Evolutionary conservation across 2,888 invertebrate species (phyloP).

Genomic region (Polyommatus iphigenia): DNA sequence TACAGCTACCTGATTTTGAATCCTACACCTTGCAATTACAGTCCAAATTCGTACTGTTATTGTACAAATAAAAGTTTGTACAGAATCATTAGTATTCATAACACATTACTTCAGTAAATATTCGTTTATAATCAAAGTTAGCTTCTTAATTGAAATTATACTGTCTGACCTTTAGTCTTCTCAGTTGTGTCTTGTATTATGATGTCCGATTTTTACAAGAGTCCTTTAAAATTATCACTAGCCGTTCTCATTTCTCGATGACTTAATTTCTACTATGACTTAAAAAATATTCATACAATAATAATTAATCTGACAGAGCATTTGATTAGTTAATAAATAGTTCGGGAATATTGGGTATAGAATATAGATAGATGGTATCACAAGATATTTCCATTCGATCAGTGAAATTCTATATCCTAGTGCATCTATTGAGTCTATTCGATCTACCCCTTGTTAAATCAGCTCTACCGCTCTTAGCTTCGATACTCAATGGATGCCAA

Average conservation of each 20-base stretch:
- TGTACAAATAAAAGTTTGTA: neutral
- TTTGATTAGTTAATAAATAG: too few species aligned
- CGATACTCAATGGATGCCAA: neutral
- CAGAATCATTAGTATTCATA: constrained; percentile 4
- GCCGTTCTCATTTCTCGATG: neutral
- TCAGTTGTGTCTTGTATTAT: neutral
- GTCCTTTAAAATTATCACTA: neutral
- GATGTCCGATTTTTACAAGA: neutral
- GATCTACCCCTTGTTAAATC: neutral
- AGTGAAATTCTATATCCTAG: neutral
- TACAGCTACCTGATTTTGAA: neutral
- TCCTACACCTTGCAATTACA: neutral
- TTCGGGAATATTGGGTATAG: too few species aligned
- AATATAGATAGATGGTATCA: neutral
- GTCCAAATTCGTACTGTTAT: neutral
- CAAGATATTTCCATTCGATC: neutral
- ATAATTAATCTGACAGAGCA: too few species aligned
- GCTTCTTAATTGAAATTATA: neutral
- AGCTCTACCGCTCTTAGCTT: neutral
- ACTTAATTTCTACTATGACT: neutral
- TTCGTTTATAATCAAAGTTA: neutral
- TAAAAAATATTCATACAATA: neutral
- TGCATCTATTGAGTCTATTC: neutral
- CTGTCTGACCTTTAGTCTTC: neutral
- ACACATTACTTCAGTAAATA: constrained; percentile 2